These are phyloP conservation scores for Odocoileus virginianus DNA, from an alignment of 2,113 vertebrate genomes.

Conservation along the genomic window DNA sequence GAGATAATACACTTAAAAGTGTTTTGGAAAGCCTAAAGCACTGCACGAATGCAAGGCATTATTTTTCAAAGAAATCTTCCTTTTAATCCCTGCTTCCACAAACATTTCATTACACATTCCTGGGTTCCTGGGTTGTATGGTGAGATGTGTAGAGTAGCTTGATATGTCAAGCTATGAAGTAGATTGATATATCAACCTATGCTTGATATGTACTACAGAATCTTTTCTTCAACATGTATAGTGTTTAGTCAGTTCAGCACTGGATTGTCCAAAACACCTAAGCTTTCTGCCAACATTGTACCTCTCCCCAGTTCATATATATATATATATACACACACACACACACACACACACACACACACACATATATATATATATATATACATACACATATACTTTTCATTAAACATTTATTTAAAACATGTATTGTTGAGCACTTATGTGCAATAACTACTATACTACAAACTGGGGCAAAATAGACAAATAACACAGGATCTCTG, in stretches of 20 bases:
- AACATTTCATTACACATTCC: neutral
- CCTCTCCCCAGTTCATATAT: neutral
- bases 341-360: neutral
- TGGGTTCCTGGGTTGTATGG: neutral
- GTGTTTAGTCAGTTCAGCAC: neutral
- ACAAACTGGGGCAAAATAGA: neutral
- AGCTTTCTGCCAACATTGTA: neutral
- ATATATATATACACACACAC: neutral
- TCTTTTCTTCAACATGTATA: neutral
- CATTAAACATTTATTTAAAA: neutral
- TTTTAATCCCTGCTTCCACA: conserved; percentile 1
- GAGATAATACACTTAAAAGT: conserved; percentile 34
- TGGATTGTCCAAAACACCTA: neutral
- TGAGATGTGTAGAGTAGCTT: neutral
- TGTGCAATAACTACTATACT: neutral
- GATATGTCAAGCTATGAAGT: neutral
- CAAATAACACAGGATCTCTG: neutral
- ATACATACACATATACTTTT: neutral
- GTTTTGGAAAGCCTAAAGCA: conserved; percentile 11
- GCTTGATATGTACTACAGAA: neutral
- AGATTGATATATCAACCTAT: neutral
- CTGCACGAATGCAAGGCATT: neutral
- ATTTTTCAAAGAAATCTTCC: conserved; percentile 9
- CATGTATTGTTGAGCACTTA: neutral
- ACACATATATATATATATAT: too few relatives aligned